Base-by-base conservation (phyloP, 1,140 invertebrate genomes). In the Polypedilum pembai region DNA sequence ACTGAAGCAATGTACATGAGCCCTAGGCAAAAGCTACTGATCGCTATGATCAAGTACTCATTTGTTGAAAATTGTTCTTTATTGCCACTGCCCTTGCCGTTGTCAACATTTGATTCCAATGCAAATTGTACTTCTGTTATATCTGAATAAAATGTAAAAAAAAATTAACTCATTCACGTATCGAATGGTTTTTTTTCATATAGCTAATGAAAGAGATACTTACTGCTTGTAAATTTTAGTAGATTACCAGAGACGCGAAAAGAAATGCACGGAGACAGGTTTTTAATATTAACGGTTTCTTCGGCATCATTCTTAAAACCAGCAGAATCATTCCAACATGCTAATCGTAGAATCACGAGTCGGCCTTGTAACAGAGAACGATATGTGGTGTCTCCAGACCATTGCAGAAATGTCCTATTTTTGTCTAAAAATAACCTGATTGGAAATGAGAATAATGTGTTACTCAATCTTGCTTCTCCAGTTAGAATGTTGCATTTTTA, bases 1-100 rank as follows among this genome's bases (percentile, higher is more conserved):
- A 94, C 89, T 12, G 92, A 93, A 0, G 91, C 89, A 2, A 94
- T 88, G 78, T 94, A 95, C 76, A 93, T 91, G 12, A 94, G 82
- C 0, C 92, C 92, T 4, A 95, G 83, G 1, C 94, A 83, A 41
- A 93, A 83, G 1, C 91, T 91, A 76, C 91, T 92, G 8, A 93
- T 85, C 10, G 90, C 92, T 69, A 95, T 93, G 0, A 92, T 91
- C 0, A 93, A 85, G 76, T 93, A 93, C 80, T 94, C 92, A 0
- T 87, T 86, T 7, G 87, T 83, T 10, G 85, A 87, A 40, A 91
- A 83, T 73, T 88, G 86, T 73, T 85, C 80, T 8, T 77, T 78
- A 33, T 5, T 33, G 24, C 24, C 24, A 33, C 24, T 33, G 24
- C 24, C 24, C 1, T 33, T 33, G 24, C 24, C 24, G 5, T 5